Evolutionary conservation across 1,140 invertebrate species (phyloP), one percentile per base, ranked within the genome.

Genomic region (Drosophila melanica): DNA sequence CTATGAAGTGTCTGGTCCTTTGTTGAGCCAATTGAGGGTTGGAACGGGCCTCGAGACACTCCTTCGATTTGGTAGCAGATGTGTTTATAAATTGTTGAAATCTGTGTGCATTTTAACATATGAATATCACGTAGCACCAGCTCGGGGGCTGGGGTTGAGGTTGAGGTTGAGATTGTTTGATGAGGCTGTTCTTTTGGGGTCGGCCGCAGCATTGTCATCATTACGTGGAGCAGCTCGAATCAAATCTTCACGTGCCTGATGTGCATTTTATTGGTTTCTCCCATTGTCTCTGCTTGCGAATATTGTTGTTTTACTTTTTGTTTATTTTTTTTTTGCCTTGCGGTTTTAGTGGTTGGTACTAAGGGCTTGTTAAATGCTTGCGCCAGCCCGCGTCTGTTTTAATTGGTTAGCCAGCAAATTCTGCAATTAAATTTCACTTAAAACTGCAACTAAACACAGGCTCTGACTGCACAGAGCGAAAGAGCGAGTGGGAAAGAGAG

Each of bases 341-440:
- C 27, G 45, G 53, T 63, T 71, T 63, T 59, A 55, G 66, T 75
- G 62, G 62, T 60, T 66, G 51, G 27, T 47, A 48, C 50, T 68
- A 51, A 54, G 27, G 20, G 9, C 18, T 69, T 63, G 65, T 55
- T 62, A 44, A 47, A 39, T 57, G 37, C 62, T 35, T n/a, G 23
- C 37, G 9, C 39, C 57, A 11, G 27, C 30, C 30, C 16, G 35
- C 42, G 9, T 27, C 54, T 11, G 10, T 27, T 69, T 45, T 81
- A 81, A 81, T 81, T 81, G 76, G 75, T 55, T 67, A 60, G 58
- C 60, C 63, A 58, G 75, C 77, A 79, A 87, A 77, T 89, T 87
- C 57, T 68, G 84, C 82, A 87, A 87, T 87, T 87, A 87, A 87
- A 87, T 87, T 82, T 87, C 82, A 87, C 82, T 87, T 87, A 87